Conservation (phyloP, 1,140 invertebrate genomes). For the Cotesia chilonis region DNA sequence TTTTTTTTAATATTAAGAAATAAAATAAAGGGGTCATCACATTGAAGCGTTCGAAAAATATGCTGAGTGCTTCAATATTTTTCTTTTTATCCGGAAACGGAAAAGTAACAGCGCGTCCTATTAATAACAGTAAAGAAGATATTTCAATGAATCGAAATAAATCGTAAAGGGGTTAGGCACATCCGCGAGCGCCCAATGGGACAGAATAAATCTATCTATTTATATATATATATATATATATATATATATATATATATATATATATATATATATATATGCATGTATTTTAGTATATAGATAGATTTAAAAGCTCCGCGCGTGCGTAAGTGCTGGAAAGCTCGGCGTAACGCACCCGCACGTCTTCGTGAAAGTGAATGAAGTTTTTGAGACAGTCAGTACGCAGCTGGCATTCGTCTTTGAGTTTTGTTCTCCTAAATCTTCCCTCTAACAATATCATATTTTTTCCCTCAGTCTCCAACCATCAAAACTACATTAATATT, state of each 20-base stretch:
- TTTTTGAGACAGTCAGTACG: slow-evolving; percentile 19
- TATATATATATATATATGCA: too few species aligned
- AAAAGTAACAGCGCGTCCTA: slow-evolving; percentile 14
- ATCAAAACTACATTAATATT: neutral
- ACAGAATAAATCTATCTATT: neutral
- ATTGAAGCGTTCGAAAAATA: too few species aligned
- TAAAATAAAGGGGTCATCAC: too few species aligned
- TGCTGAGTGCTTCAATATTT: too few species aligned
- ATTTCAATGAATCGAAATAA: slow-evolving; percentile 33
- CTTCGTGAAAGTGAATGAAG: slow-evolving; percentile 33
- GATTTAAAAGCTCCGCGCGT: slow-evolving; percentile 14
- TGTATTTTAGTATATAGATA: too few species aligned
- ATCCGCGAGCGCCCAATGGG: slow-evolving; percentile 1
- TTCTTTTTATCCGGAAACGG: slow-evolving; percentile 23
- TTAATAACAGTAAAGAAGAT: slow-evolving; percentile 27
- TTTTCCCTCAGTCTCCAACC: neutral
- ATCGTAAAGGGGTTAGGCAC: slow-evolving; percentile 15
- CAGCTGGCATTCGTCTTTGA: slow-evolving; percentile 16
- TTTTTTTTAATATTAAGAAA: too few species aligned
- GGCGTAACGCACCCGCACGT: slow-evolving; percentile 13
- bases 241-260: too few species aligned
- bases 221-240: too few species aligned
- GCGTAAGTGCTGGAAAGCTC: slow-evolving; percentile 20
- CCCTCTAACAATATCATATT: neutral
- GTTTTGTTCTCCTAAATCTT: neutral